These are phyloP conservation scores for Protaetia brevitarsis DNA, from an alignment of 1,140 invertebrate genomes.

Conservation along the genomic window DNA sequence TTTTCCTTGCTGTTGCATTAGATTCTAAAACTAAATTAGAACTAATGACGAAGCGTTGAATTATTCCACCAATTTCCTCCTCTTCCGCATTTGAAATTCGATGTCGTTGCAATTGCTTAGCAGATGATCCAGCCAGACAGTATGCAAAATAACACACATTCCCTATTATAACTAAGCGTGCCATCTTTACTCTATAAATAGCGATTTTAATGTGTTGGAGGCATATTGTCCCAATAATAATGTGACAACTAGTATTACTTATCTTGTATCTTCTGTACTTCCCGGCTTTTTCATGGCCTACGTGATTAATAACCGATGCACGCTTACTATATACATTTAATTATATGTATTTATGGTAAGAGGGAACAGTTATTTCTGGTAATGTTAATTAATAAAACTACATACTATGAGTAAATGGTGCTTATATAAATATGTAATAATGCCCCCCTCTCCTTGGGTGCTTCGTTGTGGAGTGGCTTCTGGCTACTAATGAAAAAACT, in stretches of 20 bases:
- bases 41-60: neutral
- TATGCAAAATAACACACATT: neutral
- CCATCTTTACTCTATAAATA: conserved; percentile 6
- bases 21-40: neutral
- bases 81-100: neutral
- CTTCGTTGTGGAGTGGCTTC: no score
- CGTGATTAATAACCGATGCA: conserved; percentile 1
- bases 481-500: no score
- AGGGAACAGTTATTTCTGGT: neutral
- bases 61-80: neutral
- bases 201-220: neutral
- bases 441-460: no score
- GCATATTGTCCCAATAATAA: conserved; percentile 1
- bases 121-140: neutral
- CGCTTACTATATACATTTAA: neutral
- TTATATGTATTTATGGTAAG: neutral
- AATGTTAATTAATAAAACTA: no score
- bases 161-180: neutral
- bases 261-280: neutral
- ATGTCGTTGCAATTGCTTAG: neutral
- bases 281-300: neutral
- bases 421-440: no score
- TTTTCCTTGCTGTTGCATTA: no score
- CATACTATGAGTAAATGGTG: no score
- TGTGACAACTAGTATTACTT: neutral